Base-by-base conservation (phyloP, 2,113 vertebrate genomes). In the Peromyscus maniculatus region DNA sequence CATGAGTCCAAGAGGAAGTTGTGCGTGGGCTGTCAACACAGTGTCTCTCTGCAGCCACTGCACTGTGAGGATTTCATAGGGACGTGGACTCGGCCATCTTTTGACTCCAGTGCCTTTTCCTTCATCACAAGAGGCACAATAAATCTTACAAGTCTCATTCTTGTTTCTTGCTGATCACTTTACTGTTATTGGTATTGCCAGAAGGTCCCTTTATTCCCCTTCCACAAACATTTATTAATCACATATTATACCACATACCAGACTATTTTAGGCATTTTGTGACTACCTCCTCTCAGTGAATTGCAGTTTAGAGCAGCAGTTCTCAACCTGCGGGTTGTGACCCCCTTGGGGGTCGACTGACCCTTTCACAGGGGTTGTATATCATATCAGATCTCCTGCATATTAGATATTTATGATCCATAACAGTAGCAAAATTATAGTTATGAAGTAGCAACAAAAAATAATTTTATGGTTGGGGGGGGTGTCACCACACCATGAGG, bases 131-230 rank as follows among this genome's bases (percentile, higher is more conserved):
- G 93, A 92, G n/a, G 19, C 75, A 66, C 5, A 39, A 46, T 66
- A 59, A 89, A 64, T 80, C 31, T 93, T 78, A 79, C 39, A 84
- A 95, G 94, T 36, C 72, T 96, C 87, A 43, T 74, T 75, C 39
- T 74, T 31, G 74, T 36, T 88, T 93, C 72, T 91, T 59, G 31
- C 19, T 84, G 72, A 77, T 84, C 21, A 22, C 36, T 86, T 49
- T 74, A 36, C 62, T 94, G 93, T 46, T 66, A 1, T 91, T 78
- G 43, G 71, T 71, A 21, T 21, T 69, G 10, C 17, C 46, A 39
- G 21, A 12, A 62, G 39, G 36, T 75, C 33, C 21, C 92, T 69
- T 94, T 93, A 52, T 5, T 19, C 66, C 91, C 69, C 79, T 67
- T 92, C n/a, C 66, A 15, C 71, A 94, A 89, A 86, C 39, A 57